Percentiles rank a stretch among this genome's conserved stretches.
Conservation (phyloP, 2,113 vertebrate species). For the Sciurus niger region DNA sequence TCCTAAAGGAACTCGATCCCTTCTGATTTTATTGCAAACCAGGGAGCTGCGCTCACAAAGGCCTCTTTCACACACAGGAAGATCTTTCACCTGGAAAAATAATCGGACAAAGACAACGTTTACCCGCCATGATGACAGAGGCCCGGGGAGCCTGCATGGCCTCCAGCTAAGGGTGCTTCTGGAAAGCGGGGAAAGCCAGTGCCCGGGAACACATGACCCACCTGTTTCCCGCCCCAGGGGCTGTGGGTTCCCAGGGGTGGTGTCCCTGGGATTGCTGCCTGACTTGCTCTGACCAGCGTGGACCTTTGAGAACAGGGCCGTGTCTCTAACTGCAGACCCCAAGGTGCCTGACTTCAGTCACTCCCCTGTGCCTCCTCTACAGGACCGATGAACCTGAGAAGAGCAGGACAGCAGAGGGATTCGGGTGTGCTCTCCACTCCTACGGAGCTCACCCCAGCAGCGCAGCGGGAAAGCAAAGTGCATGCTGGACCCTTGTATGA, state of each 20-base stretch:
- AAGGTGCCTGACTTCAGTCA: rapidly evolving
- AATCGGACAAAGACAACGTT: slow-evolving; percentile 75
- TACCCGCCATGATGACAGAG: slow-evolving; percentile 52
- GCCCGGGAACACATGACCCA: background rate
- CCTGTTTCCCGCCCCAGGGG: background rate
- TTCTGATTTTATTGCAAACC: slow-evolving; percentile 65
- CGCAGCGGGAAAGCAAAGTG: rapidly evolving
- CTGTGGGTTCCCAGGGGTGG: background rate
- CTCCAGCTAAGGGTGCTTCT: slow-evolving; percentile 60
- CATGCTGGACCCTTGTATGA: rapidly evolving
- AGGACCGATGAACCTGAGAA: background rate
- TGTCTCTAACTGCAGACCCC: background rate
- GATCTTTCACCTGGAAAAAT: slow-evolving; percentile 75
- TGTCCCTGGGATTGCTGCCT: background rate
- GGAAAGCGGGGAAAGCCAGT: slow-evolving; percentile 56
- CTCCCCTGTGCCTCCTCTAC: background rate
- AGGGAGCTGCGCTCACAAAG: slow-evolving; percentile 69
- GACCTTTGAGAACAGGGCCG: background rate
- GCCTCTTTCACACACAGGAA: slow-evolving; percentile 77
- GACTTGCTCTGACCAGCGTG: too few species aligned
- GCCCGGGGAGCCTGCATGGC: slow-evolving; percentile 39
- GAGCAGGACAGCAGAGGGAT: background rate
- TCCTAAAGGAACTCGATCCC: slow-evolving; percentile 16
- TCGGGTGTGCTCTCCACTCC: rapidly evolving
- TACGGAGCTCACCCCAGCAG: background rate